Conservation (phyloP, 1,140 invertebrate species). For the Bombus balteatus region DNA sequence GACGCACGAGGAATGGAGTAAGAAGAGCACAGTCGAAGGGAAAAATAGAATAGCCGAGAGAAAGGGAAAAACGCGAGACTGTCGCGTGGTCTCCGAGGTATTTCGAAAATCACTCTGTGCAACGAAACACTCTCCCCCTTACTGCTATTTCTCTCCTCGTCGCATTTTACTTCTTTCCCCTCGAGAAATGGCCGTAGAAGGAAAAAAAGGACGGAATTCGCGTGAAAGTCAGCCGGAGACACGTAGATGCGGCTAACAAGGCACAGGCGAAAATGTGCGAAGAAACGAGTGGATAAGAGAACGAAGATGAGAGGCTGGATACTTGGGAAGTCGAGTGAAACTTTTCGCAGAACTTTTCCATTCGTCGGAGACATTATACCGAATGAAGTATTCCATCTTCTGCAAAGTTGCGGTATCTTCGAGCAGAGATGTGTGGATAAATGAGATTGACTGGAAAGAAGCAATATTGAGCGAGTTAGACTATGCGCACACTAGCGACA, state of each 20-base stretch:
- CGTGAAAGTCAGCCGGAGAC: slow-evolving; percentile 41
- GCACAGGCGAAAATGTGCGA: neutral
- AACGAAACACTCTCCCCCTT: neutral
- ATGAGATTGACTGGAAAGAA: neutral
- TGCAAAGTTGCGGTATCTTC: slow-evolving; percentile 2
- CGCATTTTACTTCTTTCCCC: too few relatives aligned
- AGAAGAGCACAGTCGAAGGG: neutral
- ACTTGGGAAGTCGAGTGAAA: slow-evolving; percentile 67
- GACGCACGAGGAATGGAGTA: neutral
- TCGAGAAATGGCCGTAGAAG: neutral
- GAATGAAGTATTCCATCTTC: slow-evolving; percentile 10
- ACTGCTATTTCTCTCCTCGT: neutral
- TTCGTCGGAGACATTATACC: slow-evolving; percentile 66
- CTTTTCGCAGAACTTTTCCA: slow-evolving; percentile 73
- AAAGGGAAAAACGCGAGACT: neutral
- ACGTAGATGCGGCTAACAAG: slow-evolving; percentile 20
- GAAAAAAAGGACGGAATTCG: slow-evolving; percentile 20
- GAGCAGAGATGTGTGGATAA: neutral
- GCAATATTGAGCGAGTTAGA: too few relatives aligned
- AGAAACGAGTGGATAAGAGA: slow-evolving; percentile 25
- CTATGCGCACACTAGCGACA: too few relatives aligned
- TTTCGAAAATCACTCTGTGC: slow-evolving; percentile 61
- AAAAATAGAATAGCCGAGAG: slow-evolving; percentile 22
- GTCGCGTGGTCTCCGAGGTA: slow-evolving; percentile 29
- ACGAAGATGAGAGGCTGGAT: slow-evolving; percentile 42